phyloP scores from a whole-genome alignment of 2,888 invertebrate species.

The Argyresthia albistria region DNA sequence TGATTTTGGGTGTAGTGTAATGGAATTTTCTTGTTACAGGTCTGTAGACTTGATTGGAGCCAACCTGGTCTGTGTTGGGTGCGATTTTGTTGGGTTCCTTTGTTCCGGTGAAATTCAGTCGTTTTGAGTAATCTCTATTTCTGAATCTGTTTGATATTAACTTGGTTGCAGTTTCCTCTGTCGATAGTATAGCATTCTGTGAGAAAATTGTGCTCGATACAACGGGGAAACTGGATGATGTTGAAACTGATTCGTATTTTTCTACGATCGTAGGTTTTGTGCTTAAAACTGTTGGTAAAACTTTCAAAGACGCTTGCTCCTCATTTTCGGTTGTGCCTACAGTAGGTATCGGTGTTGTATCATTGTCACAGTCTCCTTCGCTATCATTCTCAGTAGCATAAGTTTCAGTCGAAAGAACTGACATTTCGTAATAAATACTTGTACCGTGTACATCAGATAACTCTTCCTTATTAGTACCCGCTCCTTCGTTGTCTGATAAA shows the following conservation, averaged over 20 bases:
- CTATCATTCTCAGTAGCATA: conserved; percentile 44
- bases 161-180: conserved; percentile 28
- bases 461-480: conserved; percentile 44
- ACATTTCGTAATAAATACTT: conserved; percentile 67
- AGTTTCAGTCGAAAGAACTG: conserved; percentile 59
- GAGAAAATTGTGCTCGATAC: conserved; percentile 21
- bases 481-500: conserved; percentile 53
- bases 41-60: conserved; percentile 24
- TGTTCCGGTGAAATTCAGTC: conserved; percentile 38
- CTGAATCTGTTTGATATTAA: conserved; percentile 28
- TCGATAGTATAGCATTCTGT: conserved; percentile 34
- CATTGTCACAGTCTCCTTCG: conserved; percentile 58
- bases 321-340: conserved; percentile 36
- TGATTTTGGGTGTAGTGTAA: conserved; percentile 48
- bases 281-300: conserved; percentile 15
- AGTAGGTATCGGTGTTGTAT: conserved; percentile 35
- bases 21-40: conserved; percentile 45
- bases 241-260: conserved; percentile 12
- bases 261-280: conserved; percentile 18
- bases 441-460: conserved; percentile 63
- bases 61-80: conserved; percentile 26
- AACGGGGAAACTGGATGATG: conserved; percentile 25
- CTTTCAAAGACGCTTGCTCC: conserved; percentile 31
- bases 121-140: conserved; percentile 50
- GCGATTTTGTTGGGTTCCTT: conserved; percentile 56